Base-by-base conservation (phyloP, 2,888 invertebrate species). In the Heliconius ismenius region DNA sequence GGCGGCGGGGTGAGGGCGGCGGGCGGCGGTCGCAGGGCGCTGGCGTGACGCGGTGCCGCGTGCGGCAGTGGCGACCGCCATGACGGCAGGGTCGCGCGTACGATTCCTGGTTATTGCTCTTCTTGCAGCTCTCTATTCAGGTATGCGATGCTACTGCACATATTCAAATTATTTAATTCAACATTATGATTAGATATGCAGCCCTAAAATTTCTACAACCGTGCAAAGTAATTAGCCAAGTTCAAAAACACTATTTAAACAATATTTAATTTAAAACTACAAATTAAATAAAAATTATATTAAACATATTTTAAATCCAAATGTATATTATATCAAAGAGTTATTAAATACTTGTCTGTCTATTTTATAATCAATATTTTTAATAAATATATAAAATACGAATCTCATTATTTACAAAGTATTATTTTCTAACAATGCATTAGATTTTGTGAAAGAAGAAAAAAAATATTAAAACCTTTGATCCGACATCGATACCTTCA, bases 21-120 rank as follows among this genome's bases (percentile, higher is more conserved):
- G 15, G 78, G 79, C 82, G 82, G 78, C 81, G 80, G 83, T 83
- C 78, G 82, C 81, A 83, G 81, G n/a, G 81, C 79, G 65, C 70
- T 60, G 79, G 80, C 74, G 75, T 64, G 77, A 79, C 70, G 76
- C 82, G 77, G 79, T 81, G 81, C 81, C 83, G 81, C 84, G 89
- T 87, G 84, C 92, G 91, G 91, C 93, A 93, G 92, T 92, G 85
- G 84, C 84, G 88, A 88, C 88, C 91, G 91, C 89, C 89, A 94
- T 93, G 94, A 87, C 89, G 91, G 90, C 90, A 88, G 91, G 90
- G 85, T 86, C 93, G 92, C 89, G 92, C 88, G 93, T 86, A 83
- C 87, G 87, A 74, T 81, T 93, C 78, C 88, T 93, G 74, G 81
- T 83, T 28, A 84, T 87, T 81, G 91, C 91, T 63, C 85, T 94